Conservation (phyloP, 92 coral and sea anemone genomes). For the Anthopleura xanthogrammica region DNA sequence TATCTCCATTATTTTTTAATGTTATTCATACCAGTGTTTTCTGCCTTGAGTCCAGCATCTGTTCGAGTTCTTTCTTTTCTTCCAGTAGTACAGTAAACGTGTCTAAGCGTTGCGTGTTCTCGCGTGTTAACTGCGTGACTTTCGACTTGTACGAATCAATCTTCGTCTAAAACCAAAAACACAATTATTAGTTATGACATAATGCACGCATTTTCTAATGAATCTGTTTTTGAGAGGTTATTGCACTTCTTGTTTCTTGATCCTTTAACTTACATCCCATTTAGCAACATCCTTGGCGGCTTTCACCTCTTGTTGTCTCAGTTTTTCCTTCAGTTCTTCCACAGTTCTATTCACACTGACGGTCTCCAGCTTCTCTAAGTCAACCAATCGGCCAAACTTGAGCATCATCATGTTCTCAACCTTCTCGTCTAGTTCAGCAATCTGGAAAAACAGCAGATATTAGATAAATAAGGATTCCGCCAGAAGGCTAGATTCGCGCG, state of each 20-base stretch:
- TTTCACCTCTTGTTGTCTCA: conserved; percentile 81
- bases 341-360: conserved; percentile 97
- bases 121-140: conserved; percentile 88
- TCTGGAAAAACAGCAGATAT: conserved; percentile 35
- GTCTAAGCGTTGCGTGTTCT: conserved; percentile 91
- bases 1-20: background rate
- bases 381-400: conserved; percentile 96
- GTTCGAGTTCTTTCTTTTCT: conserved; percentile 92
- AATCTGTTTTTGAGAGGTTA: no score
- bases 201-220: no score
- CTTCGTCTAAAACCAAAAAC: conserved; percentile 50
- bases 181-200: no score
- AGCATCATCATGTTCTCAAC: conserved; percentile 97
- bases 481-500: no score
- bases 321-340: conserved; percentile 93
- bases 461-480: no score
- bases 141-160: conserved; percentile 84
- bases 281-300: conserved; percentile 81
- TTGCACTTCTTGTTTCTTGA: no score
- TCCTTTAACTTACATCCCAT: conserved; percentile 80
- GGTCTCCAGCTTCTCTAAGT: conserved; percentile 89
- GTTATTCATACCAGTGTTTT: conserved; percentile 78
- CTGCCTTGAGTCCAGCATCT: conserved; percentile 88
- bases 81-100: conserved; percentile 82
- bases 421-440: conserved; percentile 93